phyloP scores from a whole-genome alignment of 2,888 invertebrate genomes.

The Baronia brevicornis region DNA sequence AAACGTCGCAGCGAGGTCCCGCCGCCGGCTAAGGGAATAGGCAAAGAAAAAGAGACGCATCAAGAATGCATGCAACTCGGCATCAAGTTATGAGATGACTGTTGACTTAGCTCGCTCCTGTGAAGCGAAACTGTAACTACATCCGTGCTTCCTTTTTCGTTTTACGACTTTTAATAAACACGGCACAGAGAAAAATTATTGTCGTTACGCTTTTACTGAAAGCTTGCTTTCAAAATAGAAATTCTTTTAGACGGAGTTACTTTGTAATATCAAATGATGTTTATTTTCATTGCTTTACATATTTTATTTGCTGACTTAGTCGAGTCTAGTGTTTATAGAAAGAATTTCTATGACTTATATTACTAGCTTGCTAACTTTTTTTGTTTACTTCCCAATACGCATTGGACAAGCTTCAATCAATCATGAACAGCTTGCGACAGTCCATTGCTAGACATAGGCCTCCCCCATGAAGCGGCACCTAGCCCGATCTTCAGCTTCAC shows the following conservation, averaged over 20 bases:
- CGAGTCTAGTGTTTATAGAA: too few relatives aligned
- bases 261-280: too few relatives aligned
- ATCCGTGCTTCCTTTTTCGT: conserved; percentile 14
- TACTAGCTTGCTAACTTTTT: too few relatives aligned
- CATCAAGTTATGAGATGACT: conserved; percentile 57
- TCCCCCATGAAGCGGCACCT: too few relatives aligned
- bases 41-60: conserved; percentile 40
- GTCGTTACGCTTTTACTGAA: conserved; percentile 7
- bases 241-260: conserved; percentile 5
- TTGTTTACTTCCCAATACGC: too few relatives aligned
- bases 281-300: too few relatives aligned
- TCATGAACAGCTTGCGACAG: too few relatives aligned
- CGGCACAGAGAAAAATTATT: conserved; percentile 14
- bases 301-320: too few relatives aligned
- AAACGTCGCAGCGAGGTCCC: conserved; percentile 18
- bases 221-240: conserved; percentile 5
- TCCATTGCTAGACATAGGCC: too few relatives aligned
- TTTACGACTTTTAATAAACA: conserved; percentile 21
- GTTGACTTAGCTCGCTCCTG: conserved; percentile 48
- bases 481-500: too few relatives aligned
- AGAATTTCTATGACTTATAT: too few relatives aligned
- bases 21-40: conserved; percentile 17
- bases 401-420: too few relatives aligned
- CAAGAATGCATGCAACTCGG: conserved; percentile 55
- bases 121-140: conserved; percentile 19